Base-by-base conservation (phyloP, 1,140 invertebrate genomes). In the Cherax destructor region DNA sequence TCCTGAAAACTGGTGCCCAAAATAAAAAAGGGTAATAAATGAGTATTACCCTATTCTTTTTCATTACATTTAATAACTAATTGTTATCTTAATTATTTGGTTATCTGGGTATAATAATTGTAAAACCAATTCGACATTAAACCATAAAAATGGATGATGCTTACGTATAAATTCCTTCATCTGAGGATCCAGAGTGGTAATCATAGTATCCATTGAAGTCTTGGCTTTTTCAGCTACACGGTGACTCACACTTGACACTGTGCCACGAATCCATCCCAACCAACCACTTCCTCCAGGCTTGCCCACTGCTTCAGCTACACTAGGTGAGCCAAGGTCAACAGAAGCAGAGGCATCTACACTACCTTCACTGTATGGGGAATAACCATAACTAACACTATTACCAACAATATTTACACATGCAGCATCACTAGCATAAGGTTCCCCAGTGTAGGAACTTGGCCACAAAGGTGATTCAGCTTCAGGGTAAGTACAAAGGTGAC, bases 81-180 rank as follows among this genome's bases (percentile, higher is more conserved):
- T 6, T 56, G 13, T 56, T 56, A 56, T 56, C 9, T 10, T 56
- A 56, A 13, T 56, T 56, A 56, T 10, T 13, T 56, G 52, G 9
- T 56, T 56, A 56, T 56, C 52, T 56, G 13, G 52, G 13, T 56
- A 56, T 56, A 56, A 4, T 56, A 3, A 9, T 56, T 56, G 52
- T 10, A 56, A 56, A 56, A 56, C 52, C 13, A 13, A 10, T 56
- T 13, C 3, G 13, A 56, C 52, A 85, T 16, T 50, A 65, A 84
- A 84, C 7, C n/a, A 41, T 72, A 3, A 16, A 47, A 79, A 86
- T 78, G 30, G 7, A 10, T 18, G 16, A 47, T 69, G 95, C 96
- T 96, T 95, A 98, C 97, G 96, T 92, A 98, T 96, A 94, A 97
- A 97, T 95, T 98, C 97, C 94, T 96, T 97, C 97, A 98, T 98